Evolutionary conservation across 2,888 invertebrate genomes (phyloP).

Genomic region (Ceraclea dissimilis): DNA sequence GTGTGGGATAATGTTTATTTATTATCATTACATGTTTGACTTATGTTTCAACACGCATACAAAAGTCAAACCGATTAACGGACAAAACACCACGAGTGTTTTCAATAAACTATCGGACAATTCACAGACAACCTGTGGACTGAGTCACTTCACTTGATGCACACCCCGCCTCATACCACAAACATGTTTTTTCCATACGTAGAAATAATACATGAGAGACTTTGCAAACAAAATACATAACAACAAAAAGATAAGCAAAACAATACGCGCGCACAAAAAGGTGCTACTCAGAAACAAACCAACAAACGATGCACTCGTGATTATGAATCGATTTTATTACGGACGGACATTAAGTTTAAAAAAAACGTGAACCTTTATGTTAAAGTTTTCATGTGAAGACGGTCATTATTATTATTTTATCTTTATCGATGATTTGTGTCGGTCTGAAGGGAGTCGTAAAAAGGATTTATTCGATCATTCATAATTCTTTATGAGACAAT

Average conservation of each 20-base stretch:
- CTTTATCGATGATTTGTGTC: too few relatives aligned
- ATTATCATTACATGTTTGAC: not conserved
- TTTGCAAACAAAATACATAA: not conserved
- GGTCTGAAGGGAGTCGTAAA: too few relatives aligned
- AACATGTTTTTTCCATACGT: conserved; percentile 9
- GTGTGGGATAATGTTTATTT: conserved; percentile 5
- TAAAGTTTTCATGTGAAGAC: too few relatives aligned
- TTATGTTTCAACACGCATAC: too few relatives aligned
- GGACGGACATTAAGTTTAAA: not conserved
- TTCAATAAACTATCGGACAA: conserved; percentile 14
- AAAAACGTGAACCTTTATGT: not conserved
- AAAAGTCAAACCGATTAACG: too few relatives aligned
- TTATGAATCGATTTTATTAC: not conserved
- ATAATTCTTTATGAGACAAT: too few relatives aligned
- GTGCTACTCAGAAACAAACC: not conserved
- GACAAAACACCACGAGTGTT: conserved; percentile 3
- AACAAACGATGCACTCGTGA: not conserved
- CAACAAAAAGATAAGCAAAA: not conserved
- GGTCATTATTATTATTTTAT: too few relatives aligned
- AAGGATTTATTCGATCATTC: too few relatives aligned
- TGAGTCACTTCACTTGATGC: conserved; percentile 13
- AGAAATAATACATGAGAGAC: not conserved
- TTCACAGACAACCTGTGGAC: conserved; percentile 15
- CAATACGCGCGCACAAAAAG: not conserved
- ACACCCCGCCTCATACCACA: conserved; percentile 4